Evolutionary conservation across 1,140 invertebrate species (phyloP), one percentile per base, ranked within the genome.

Genomic region (Lordiphosa collinella): DNA sequence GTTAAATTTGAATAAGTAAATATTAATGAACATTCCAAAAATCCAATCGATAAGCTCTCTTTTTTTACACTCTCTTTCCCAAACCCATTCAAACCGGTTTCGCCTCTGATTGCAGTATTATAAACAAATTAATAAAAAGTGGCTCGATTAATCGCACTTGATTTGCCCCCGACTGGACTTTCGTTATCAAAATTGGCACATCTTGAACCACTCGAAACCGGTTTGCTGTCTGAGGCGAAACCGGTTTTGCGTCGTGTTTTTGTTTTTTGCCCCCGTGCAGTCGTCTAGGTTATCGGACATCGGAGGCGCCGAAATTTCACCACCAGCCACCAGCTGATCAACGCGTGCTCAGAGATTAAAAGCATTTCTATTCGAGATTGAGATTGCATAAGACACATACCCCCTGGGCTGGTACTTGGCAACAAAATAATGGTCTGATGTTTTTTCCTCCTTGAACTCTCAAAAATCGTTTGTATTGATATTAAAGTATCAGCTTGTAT

Each of bases 171-270:
- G 38, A 36, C 32, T 25, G 34, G 47, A 11, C 32, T 36, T 49
- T 35, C 25, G 37, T 49, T 49, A 82, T 84, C 68, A 65, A 73
- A 84, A 84, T 73, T 84, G 68, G 78, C 68, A 84, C 73, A 85
- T 60, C 40, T 47, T 29, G 40, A 50, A 53, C 60, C 52, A 59
- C 53, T 59, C 65, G 9, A 66, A 84, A 73, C 78, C 60, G 73
- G 79, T 78, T 84, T 41, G 14, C 1, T 0, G 14, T 1, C 50
- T 38, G 16, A 34, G 6, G 9, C 3, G 56, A 8, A 86, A 86
- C 82, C 63, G 75, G 75, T 68, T 84, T 50, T 36, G 5, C 13
- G 38, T 34, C 40, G 40, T 29, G 5, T 11, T 43, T 63, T 60
- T 65, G 43, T 52, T 68, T 49, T 44, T 18, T 49, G 48, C 62